Evolutionary conservation across 2,888 invertebrate species (phyloP).

Genomic region (Clusia tigrina): DNA sequence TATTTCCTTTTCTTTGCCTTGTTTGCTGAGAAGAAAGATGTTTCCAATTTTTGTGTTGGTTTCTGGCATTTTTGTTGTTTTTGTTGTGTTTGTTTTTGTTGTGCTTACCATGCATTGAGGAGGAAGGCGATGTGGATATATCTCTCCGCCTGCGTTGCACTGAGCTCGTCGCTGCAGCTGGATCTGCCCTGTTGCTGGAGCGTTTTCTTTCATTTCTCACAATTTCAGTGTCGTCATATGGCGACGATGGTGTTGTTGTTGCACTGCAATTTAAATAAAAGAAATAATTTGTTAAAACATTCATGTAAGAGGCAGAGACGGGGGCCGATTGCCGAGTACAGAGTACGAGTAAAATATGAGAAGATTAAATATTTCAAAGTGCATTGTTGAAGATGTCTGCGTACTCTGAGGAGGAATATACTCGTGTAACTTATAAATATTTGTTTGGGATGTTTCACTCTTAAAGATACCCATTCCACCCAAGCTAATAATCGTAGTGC

Average conservation of each 20-base stretch:
- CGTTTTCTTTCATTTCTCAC: constrained; percentile 51
- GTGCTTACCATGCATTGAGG: constrained; percentile 61
- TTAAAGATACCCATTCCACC: too few relatives aligned
- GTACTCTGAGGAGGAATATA: too few relatives aligned
- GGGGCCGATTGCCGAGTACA: too few relatives aligned
- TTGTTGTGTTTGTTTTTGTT: background rate
- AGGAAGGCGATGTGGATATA: constrained; percentile 55
- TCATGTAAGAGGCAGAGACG: too few relatives aligned
- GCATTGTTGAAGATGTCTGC: too few relatives aligned
- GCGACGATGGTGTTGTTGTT: constrained; percentile 23
- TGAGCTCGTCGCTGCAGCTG: constrained; percentile 32
- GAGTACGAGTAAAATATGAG: too few relatives aligned
- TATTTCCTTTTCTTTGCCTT: background rate
- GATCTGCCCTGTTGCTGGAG: constrained; percentile 40
- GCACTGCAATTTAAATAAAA: constrained; percentile 9
- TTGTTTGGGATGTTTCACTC: too few relatives aligned
- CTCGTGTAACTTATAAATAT: too few relatives aligned
- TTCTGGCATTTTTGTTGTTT: background rate
- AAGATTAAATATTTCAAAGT: too few relatives aligned
- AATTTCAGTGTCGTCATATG: constrained; percentile 18
- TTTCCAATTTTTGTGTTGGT: background rate
- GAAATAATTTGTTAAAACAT: background rate
- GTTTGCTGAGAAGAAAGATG: background rate
- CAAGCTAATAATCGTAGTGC: too few relatives aligned
- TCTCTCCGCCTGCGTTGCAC: constrained; percentile 51